These are phyloP conservation scores for Mormyrops attenuatus DNA, from an alignment of 2,797 vertebrate genomes.

Conservation along the genomic window DNA sequence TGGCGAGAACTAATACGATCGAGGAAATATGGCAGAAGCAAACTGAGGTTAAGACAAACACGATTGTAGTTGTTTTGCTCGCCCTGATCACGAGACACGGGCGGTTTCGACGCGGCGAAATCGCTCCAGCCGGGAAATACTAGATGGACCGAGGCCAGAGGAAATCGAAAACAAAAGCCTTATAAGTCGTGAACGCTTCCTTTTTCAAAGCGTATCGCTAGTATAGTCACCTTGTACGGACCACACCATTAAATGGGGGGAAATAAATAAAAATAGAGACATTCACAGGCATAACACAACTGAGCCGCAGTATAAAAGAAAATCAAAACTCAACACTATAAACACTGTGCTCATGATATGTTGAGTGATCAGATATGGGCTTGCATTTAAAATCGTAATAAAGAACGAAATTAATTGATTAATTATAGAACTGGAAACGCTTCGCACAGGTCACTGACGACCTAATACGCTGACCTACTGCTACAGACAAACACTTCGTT, in stretches of 20 bases:
- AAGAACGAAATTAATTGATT: background rate
- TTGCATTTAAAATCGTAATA: background rate
- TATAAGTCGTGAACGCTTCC: background rate
- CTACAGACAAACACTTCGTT: background rate
- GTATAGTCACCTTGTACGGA: background rate
- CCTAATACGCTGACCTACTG: background rate
- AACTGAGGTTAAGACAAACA: background rate
- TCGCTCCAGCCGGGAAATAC: background rate
- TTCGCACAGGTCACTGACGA: background rate
- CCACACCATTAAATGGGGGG: background rate
- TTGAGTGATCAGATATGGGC: background rate
- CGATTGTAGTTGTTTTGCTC: background rate
- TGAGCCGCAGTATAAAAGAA: background rate
- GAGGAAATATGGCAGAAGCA: background rate
- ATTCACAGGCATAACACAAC: background rate
- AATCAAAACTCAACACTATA: background rate
- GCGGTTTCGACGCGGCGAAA: background rate
- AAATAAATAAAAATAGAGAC: background rate
- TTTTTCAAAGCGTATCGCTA: background rate
- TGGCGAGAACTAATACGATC: background rate
- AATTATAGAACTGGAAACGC: background rate
- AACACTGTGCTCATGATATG: background rate
- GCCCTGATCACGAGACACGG: background rate
- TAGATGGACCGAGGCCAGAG: background rate
- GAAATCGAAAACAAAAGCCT: background rate